Conservation (phyloP, 2,797 vertebrate genomes). For the Smutsia gigantea region DNA sequence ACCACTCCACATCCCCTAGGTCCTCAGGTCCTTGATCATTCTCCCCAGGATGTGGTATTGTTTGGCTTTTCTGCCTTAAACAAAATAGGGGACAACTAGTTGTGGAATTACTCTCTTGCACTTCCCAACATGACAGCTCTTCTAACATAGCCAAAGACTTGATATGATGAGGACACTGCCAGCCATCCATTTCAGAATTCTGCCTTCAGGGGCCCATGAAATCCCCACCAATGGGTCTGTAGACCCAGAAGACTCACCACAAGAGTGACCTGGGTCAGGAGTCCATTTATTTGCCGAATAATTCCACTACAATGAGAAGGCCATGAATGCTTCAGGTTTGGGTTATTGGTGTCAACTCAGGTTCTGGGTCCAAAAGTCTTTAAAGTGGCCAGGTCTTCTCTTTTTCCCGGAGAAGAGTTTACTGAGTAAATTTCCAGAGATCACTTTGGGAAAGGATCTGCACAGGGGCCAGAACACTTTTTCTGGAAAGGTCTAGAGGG, state of each 20-base stretch:
- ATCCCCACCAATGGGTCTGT: not conserved
- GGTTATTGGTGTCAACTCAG: not conserved
- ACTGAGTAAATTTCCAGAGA: not conserved
- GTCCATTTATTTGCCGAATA: not conserved
- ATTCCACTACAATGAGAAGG: not conserved
- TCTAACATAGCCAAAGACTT: not conserved
- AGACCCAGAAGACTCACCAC: rapidly evolving
- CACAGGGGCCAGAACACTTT: too few relatives aligned
- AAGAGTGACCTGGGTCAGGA: not conserved
- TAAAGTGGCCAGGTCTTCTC: not conserved
- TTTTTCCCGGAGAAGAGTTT: not conserved
- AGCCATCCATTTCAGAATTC: not conserved
- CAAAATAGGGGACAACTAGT: not conserved
- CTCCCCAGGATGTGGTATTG: not conserved
- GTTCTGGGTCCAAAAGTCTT: not conserved
- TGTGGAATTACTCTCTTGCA: not conserved
- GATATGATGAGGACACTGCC: not conserved
- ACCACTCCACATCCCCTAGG: not conserved
- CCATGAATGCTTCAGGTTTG: not conserved
- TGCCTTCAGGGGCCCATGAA: not conserved
- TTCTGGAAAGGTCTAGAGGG: not conserved
- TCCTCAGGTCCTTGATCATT: not conserved
- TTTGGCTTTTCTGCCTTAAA: not conserved
- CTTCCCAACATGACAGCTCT: not conserved
- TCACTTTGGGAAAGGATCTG: not conserved